Evolutionary conservation across 2,113 vertebrate species (phyloP).

Genomic region (Myocastor coypus): DNA sequence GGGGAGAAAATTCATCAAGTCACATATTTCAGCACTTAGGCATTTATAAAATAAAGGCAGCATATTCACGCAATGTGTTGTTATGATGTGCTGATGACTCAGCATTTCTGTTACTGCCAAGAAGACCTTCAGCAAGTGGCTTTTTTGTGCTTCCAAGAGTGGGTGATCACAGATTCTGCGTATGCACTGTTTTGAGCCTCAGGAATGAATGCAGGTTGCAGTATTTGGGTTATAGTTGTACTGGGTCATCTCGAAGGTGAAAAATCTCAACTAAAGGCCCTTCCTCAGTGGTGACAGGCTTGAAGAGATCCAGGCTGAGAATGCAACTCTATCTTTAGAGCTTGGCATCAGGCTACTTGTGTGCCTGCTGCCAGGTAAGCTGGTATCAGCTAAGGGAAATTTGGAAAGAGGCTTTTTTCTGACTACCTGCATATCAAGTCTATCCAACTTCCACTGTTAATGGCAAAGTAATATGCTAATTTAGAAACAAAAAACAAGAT

Average conservation of each 20-base stretch:
- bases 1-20: not conserved
- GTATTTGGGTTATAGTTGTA: not conserved
- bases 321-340: not conserved
- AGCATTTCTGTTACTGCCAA: not conserved
- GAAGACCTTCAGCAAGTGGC: not conserved
- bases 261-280: not conserved
- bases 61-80: not conserved
- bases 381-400: not conserved
- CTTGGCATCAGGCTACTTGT: not conserved
- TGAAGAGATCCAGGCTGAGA: not conserved
- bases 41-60: not conserved
- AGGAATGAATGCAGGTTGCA: not conserved
- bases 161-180: not conserved
- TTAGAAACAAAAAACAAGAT: not conserved
- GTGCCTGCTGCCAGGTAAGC: not conserved
- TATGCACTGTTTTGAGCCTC: not conserved
- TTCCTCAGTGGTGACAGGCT: fast-evolving
- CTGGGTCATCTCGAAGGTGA: not conserved
- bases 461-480: not conserved
- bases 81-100: not conserved
- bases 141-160: not conserved
- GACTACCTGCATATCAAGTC: not conserved
- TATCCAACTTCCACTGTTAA: not conserved
- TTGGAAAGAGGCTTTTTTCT: not conserved
- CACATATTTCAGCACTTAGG: not conserved